Percentiles rank a stretch among this genome's conserved stretches.
Conservation (phyloP, 2,888 invertebrate species). For the Hyposoter didymator region DNA sequence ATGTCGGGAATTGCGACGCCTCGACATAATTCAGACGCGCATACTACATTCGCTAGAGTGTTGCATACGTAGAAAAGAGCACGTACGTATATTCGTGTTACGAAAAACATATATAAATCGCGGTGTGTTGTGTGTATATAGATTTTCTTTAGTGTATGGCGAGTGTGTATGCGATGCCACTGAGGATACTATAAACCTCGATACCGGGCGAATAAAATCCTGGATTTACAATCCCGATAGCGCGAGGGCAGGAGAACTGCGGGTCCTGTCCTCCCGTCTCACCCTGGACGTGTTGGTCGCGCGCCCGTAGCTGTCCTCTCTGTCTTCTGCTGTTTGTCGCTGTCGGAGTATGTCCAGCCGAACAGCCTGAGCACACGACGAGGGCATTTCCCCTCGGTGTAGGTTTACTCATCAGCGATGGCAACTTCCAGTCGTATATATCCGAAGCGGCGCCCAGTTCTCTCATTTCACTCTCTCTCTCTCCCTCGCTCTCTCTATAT, state of each 20-base stretch:
- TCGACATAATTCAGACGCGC: conserved; percentile 79
- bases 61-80: conserved; percentile 72
- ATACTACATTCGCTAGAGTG: conserved; percentile 48
- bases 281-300: conserved; percentile 56
- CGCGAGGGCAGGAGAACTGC: conserved; percentile 73
- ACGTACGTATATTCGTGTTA: conserved; percentile 14
- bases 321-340: conserved; percentile 79
- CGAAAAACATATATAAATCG: conserved; percentile 1
- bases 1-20: conserved; percentile 80
- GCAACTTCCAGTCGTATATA: conserved; percentile 77
- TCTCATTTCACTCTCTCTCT: conserved; percentile 17
- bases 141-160: conserved; percentile 26
- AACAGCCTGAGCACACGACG: conserved; percentile 24
- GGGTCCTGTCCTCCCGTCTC: conserved; percentile 73
- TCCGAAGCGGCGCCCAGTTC: conserved; percentile 59
- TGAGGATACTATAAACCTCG: conserved; percentile 84
- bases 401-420: conserved; percentile 82
- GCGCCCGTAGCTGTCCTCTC: conserved; percentile 70
- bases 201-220: conserved; percentile 83
- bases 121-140: conserved; percentile 29
- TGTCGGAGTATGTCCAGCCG: conserved; percentile 69
- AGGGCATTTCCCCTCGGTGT: conserved; percentile 75
- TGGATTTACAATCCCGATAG: conserved; percentile 84
- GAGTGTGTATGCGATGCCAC: conserved; percentile 66
- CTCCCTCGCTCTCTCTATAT: not conserved